phyloP scores from a whole-genome alignment of 1,140 invertebrate genomes.

The Neocloeon triangulifer region DNA sequence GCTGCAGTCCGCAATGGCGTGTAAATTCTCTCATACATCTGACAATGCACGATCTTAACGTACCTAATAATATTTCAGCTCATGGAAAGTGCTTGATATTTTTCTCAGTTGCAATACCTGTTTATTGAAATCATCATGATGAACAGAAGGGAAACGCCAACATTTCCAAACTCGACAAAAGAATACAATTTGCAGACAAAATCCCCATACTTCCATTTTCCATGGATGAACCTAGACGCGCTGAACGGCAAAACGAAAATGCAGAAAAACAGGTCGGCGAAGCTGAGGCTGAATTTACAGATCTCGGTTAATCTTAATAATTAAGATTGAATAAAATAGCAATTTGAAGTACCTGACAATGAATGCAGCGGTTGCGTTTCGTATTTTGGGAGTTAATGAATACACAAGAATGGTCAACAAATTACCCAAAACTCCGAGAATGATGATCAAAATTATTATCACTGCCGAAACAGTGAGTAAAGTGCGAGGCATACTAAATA shows the following conservation, averaged over 20 bases:
- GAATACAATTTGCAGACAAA: slow-evolving; percentile 54
- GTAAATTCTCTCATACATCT: slow-evolving; percentile 52
- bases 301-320: too few species aligned
- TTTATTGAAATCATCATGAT: slow-evolving; percentile 74
- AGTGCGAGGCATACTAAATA: slow-evolving; percentile 40
- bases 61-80: slow-evolving; percentile 40
- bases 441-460: slow-evolving; percentile 54
- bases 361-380: slow-evolving; percentile 68
- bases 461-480: slow-evolving; percentile 52
- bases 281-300: slow-evolving; percentile 39
- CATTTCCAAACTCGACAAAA: slow-evolving; percentile 62
- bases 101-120: too few species aligned
- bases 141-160: slow-evolving; percentile 62
- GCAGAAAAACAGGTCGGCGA: slow-evolving; percentile 69
- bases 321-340: too few species aligned
- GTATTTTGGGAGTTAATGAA: slow-evolving; percentile 58
- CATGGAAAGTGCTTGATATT: too few species aligned
- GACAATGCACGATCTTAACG: slow-evolving; percentile 69
- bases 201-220: slow-evolving; percentile 47
- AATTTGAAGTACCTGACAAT: slow-evolving; percentile 71
- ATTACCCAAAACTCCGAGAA: slow-evolving; percentile 58
- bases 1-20: slow-evolving; percentile 51
- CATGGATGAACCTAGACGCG: slow-evolving; percentile 53
- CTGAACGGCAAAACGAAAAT: slow-evolving; percentile 60
- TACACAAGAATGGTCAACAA: slow-evolving; percentile 60